phyloP scores from a whole-genome alignment of 2,113 vertebrate species.

The Micromys minutus region DNA sequence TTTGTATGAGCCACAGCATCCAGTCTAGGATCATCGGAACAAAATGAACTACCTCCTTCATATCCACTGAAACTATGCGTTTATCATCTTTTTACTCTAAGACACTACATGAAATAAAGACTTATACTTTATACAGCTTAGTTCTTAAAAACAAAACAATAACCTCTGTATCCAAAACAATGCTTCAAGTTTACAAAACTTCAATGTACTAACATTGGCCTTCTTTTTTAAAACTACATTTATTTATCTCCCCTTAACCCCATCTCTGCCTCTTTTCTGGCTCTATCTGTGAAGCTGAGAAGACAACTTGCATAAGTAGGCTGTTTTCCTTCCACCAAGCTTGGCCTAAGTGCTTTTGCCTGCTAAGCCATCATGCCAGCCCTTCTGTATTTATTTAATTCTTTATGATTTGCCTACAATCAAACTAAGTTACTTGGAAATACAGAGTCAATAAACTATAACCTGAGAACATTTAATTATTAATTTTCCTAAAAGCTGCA shows the following conservation, averaged over 20 bases:
- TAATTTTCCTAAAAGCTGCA: not conserved
- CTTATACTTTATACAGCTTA: not conserved
- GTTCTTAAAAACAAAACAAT: not conserved
- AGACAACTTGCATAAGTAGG: not conserved
- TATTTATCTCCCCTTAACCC: not conserved
- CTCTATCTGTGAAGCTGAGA: not conserved
- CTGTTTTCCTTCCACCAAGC: not conserved
- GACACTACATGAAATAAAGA: not conserved
- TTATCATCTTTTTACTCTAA: not conserved
- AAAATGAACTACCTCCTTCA: not conserved
- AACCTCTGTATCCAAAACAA: not conserved
- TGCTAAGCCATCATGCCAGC: not conserved
- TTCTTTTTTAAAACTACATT: not conserved
- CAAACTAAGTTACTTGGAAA: not conserved
- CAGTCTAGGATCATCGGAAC: not conserved
- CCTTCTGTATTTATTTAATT: not conserved
- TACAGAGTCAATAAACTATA: not conserved
- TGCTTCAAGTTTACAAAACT: not conserved
- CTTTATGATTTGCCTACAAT: not conserved
- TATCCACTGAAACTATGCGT: not conserved
- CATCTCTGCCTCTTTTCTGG: not conserved
- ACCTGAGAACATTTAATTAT: not conserved
- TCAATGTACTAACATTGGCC: not conserved
- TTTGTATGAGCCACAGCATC: not conserved
- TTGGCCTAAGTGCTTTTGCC: not conserved